Evolutionary conservation across 2,797 vertebrate species (phyloP), one percentile per base, ranked within the genome.

Genomic region (Glossophaga mutica): DNA sequence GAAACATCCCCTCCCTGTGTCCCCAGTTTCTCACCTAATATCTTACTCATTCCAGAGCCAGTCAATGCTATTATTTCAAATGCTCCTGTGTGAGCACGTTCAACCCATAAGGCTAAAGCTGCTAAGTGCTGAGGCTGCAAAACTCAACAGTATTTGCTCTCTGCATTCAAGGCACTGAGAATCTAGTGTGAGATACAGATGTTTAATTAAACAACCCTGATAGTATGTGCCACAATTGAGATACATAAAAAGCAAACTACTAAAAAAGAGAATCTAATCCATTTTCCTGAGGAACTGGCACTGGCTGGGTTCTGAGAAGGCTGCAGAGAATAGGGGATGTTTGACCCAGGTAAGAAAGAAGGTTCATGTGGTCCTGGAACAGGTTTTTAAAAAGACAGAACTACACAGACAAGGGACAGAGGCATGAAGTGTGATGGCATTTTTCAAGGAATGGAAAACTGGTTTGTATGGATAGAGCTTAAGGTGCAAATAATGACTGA

Each of bases 391-490:
- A 50, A 50, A 46, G 26, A 39, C 2, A 4, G 9, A 65, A 62
- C 9, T 15, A 24, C 11, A 46, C 2, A 10, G 2, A 34, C 7
- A 82, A 76, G 21, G 11, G 15, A 15, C 26, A 59, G 32, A 62
- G 55, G 10, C 81, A 29, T 70, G 67, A 87, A 91, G 79, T 4
- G 1, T 32, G 21, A 82, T 59, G 29, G 10, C 18, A 11, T 48
- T 92, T 92, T 81, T 48, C 57, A 91, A 24, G 42, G 32, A 90
- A 78, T 46, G 24, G 73, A 93, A 95, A 85, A 48, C 50, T 65
- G 3, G 76, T 95, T 32, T 68, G 68, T 44, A 68, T 16, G 48
- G 6, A 52, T 77, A 55, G 77, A 85, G 12, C 21, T 85, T 44
- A 59, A 93, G 37, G 37, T 67, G 19, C 39, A 81, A 94, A 91